These are phyloP conservation scores for Ischnus inquisitorius DNA, from an alignment of 2,888 invertebrate genomes.

Conservation along the genomic window DNA sequence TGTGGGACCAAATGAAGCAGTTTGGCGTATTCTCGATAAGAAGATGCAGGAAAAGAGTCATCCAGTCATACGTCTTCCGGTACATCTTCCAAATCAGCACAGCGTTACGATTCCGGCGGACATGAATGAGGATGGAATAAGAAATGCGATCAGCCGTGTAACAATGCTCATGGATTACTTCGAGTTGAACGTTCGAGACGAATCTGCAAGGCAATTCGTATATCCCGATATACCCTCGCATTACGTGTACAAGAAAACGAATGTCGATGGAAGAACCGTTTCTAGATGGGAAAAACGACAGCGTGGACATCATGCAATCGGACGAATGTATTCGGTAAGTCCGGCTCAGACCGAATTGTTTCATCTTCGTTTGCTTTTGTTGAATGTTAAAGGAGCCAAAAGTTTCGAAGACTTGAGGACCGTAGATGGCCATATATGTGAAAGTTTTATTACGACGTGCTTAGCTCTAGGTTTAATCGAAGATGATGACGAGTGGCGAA, in stretches of 20 bases:
- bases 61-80: too few species aligned
- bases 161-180: background rate
- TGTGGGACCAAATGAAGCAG: too few species aligned
- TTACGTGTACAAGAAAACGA: background rate
- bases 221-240: background rate
- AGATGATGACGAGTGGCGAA: background rate
- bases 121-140: too few species aligned
- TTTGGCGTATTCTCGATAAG: too few species aligned
- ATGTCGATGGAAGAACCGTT: too few species aligned
- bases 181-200: background rate
- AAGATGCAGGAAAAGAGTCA: too few species aligned
- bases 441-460: background rate
- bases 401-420: background rate
- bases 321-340: background rate
- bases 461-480: background rate
- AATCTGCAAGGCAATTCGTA: background rate
- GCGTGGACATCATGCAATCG: background rate
- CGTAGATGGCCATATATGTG: background rate
- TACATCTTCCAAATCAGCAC: too few species aligned
- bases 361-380: background rate
- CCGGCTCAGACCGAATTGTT: background rate
- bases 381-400: background rate
- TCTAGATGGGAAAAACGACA: background rate
- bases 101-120: too few species aligned
- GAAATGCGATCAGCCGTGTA: too few species aligned